phyloP scores from a whole-genome alignment of 2,797 vertebrate genomes.

The Sibirionetta formosa region DNA sequence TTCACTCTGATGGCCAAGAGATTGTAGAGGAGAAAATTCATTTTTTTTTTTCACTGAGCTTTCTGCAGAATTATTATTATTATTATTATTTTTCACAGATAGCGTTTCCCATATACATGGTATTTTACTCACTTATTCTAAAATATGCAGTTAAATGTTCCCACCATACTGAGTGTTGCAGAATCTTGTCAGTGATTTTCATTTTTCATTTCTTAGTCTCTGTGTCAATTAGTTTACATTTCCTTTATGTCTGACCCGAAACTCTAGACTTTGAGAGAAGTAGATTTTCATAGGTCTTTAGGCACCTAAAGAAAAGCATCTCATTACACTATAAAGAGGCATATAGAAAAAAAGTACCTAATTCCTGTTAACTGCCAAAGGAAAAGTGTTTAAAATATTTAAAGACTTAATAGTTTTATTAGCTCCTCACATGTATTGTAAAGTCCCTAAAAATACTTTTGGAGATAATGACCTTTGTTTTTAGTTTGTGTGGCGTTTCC shows the following conservation, averaged over 20 bases:
- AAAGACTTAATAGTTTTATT: background rate
- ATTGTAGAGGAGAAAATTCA: background rate
- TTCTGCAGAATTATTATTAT: background rate
- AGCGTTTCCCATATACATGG: background rate
- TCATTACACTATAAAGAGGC: background rate
- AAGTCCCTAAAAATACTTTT: background rate
- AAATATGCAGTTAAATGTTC: background rate
- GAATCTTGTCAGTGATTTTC: background rate
- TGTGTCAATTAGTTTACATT: background rate
- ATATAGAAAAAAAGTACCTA: background rate
- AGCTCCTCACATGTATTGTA: background rate
- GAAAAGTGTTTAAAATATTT: conserved; percentile 1
- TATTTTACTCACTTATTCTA: background rate
- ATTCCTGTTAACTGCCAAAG: background rate
- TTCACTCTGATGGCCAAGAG: background rate
- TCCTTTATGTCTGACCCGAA: background rate
- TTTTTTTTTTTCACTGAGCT: background rate
- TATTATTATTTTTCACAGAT: background rate
- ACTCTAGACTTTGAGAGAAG: background rate
- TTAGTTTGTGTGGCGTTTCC: background rate
- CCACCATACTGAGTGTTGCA: background rate
- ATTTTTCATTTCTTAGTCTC: background rate
- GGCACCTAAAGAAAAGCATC: background rate
- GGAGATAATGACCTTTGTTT: background rate
- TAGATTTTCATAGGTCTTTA: conserved; percentile 4